Percentiles rank a stretch among this genome's conserved stretches.
Evolutionary conservation across 1,140 invertebrate genomes (phyloP).

Genomic region (Antheraea mylitta): DNA sequence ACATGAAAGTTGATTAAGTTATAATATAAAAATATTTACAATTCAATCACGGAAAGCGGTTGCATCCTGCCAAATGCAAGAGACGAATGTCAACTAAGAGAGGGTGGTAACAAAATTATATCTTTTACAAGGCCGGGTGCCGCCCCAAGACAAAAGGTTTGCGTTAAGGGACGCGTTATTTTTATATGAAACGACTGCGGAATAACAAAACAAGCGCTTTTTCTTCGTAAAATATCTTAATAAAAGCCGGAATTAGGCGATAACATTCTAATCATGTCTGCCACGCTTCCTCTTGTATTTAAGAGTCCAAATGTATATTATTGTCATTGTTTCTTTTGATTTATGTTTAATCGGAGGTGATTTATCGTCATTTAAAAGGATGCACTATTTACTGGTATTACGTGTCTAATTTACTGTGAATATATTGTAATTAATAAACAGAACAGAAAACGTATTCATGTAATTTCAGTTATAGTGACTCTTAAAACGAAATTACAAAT

Average conservation of each 20-base stretch:
- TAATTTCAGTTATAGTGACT: too few species aligned
- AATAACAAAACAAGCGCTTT: conserved; percentile 66
- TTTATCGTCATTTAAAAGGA: conserved; percentile 68
- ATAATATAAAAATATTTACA: conserved; percentile 30
- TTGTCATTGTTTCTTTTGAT: conserved; percentile 54
- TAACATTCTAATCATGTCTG: conserved; percentile 71
- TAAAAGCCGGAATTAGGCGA: conserved; percentile 63
- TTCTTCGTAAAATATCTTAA: conserved; percentile 75
- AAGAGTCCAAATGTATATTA: conserved; percentile 39
- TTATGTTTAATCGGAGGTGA: conserved; percentile 54
- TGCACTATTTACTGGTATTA: conserved; percentile 10
- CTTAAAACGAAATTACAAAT: too few species aligned
- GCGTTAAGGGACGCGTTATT: conserved; percentile 65
- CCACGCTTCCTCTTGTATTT: conserved; percentile 55
- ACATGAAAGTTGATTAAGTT: background rate
- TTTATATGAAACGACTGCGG: conserved; percentile 66
- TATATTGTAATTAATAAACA: background rate
- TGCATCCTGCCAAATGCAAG: conserved; percentile 69
- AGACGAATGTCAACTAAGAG: conserved; percentile 67
- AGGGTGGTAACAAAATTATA: conserved; percentile 55
- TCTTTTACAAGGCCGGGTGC: conserved; percentile 52
- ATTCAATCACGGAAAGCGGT: conserved; percentile 65
- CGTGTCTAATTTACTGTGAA: background rate
- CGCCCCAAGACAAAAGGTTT: conserved; percentile 66
- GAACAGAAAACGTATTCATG: too few species aligned